Evolutionary conservation across 2,113 vertebrate genomes (phyloP).

Genomic region (Corythoichthys haematopterus): DNA sequence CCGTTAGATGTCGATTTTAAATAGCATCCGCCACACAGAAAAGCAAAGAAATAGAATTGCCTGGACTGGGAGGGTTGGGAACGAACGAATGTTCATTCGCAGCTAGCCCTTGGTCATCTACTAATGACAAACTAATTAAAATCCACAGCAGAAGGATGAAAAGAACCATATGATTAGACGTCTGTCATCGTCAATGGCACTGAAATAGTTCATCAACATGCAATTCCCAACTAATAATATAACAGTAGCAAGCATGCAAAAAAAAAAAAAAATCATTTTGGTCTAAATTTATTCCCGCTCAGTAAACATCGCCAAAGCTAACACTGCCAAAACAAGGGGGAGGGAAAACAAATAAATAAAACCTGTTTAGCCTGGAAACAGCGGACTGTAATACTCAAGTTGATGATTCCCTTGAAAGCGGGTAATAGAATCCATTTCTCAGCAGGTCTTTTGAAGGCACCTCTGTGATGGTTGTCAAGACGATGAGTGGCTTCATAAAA

Average conservation of each 20-base stretch:
- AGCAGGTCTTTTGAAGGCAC: constrained; percentile 34
- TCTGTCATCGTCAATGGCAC: no score
- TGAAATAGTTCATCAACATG: no score
- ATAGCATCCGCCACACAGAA: no score
- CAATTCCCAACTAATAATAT: neutral
- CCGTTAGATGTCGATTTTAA: no score
- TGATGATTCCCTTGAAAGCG: constrained; percentile 13
- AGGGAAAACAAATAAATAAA: neutral
- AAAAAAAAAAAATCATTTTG: neutral
- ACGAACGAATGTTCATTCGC: no score
- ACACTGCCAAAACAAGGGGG: neutral
- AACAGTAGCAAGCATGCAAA: neutral
- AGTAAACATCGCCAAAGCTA: neutral
- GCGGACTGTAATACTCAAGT: neutral
- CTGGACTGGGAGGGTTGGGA: no score
- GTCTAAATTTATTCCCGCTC: neutral
- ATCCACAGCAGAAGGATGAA: no score
- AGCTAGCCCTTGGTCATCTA: no score
- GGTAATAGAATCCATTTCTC: constrained; percentile 47
- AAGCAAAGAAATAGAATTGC: no score
- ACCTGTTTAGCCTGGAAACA: constrained; percentile 3
- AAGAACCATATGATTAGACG: no score
- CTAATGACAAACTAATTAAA: no score
- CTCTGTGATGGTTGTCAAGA: constrained; percentile 50
- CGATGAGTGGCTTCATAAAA: constrained; percentile 64